A percentile compares a stretch with the other conserved stretches of the same genome.
Conservation (phyloP, 2,113 vertebrate species). For the Atlantisia rogersi region DNA sequence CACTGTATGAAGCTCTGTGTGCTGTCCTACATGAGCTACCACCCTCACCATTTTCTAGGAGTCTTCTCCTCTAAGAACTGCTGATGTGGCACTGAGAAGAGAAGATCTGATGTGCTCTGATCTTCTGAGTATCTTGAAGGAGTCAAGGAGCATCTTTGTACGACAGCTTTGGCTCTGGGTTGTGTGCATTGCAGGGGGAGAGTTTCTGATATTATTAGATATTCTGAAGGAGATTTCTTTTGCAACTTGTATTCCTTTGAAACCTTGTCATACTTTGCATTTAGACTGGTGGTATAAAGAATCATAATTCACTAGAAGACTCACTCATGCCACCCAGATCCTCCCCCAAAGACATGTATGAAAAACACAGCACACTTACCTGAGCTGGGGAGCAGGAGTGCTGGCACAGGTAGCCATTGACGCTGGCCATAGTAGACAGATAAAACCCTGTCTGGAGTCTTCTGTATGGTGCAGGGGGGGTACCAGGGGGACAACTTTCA, state of each 20-base stretch:
- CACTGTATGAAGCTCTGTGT: not conserved
- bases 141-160: not conserved
- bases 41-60: not conserved
- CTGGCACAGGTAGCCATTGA: not conserved
- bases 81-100: not conserved
- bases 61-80: not conserved
- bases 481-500: not conserved
- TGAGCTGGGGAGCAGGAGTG: not conserved
- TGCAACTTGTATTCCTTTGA: not conserved
- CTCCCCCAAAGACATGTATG: not conserved
- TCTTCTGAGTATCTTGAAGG: not conserved
- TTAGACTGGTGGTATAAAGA: not conserved
- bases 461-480: not conserved
- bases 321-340: not conserved
- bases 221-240: not conserved
- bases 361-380: not conserved
- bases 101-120: not conserved
- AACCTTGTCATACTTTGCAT: not conserved
- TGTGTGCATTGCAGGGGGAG: not conserved
- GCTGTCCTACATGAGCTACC: not conserved
- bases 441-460: not conserved
- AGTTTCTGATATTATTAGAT: not conserved
- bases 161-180: not conserved
- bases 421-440: not conserved
- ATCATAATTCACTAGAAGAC: not conserved